Evolutionary conservation across 2,888 invertebrate species (phyloP).

Genomic region (Melolontha melolontha): DNA sequence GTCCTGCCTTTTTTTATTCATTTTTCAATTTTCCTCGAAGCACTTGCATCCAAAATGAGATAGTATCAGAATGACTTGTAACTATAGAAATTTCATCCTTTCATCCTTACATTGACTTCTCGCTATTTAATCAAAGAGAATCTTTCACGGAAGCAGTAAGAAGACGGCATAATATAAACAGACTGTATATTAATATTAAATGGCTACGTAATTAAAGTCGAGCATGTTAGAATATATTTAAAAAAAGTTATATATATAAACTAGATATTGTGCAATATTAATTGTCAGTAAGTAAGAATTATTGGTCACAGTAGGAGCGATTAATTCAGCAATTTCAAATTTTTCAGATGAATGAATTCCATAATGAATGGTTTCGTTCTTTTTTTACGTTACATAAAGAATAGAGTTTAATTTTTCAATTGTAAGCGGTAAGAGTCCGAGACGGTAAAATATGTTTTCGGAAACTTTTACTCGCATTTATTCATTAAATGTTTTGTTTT

Average conservation of each 20-base stretch:
- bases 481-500: conserved; percentile 8
- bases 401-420: conserved; percentile 10
- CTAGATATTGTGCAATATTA: conserved; percentile 16
- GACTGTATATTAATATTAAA: no score
- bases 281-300: conserved; percentile 8
- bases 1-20: no score
- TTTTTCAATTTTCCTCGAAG: no score
- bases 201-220: no score
- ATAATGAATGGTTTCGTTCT: not conserved
- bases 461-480: conserved; percentile 17
- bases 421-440: conserved; percentile 1
- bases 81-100: no score
- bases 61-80: no score
- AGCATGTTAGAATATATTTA: no score
- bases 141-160: no score
- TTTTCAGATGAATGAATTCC: conserved; percentile 27
- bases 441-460: conserved; percentile 8
- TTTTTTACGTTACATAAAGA: conserved; percentile 21
- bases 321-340: conserved; percentile 16
- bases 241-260: not conserved
- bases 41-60: no score
- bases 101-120: no score
- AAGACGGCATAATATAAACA: no score
- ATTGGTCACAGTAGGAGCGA: conserved; percentile 19
- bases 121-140: no score